These are phyloP conservation scores for Metellina segmentata DNA, from an alignment of 2,888 invertebrate species.

Conservation along the genomic window DNA sequence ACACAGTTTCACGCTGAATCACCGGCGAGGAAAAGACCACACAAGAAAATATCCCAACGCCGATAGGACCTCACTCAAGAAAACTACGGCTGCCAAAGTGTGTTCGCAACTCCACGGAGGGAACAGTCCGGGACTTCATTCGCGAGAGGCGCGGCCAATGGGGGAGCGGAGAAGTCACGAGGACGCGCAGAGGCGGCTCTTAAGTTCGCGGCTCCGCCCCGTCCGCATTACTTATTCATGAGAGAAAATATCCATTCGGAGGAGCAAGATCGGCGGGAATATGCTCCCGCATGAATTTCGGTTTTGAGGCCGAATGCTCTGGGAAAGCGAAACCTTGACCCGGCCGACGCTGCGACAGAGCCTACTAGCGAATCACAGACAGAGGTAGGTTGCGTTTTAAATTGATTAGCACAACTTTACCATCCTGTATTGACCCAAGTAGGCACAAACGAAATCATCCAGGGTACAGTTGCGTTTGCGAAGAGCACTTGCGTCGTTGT, in stretches of 20 bases:
- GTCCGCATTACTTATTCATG: slow-evolving; percentile 73
- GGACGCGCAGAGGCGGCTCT: slow-evolving; percentile 31
- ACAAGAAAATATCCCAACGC: slow-evolving; percentile 43
- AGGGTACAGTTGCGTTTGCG: too few species aligned
- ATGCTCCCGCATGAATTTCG: slow-evolving; percentile 55
- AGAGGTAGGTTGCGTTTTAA: slow-evolving; percentile 59
- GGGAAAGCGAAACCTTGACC: slow-evolving; percentile 45
- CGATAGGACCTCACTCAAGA: slow-evolving; percentile 31
- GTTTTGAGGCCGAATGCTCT: slow-evolving; percentile 43
- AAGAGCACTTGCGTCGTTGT: too few species aligned
- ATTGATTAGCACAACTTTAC: slow-evolving; percentile 42
- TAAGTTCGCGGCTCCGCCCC: slow-evolving; percentile 63
- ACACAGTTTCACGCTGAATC: slow-evolving; percentile 49
- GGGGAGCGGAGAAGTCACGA: slow-evolving; percentile 16
- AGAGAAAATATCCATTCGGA: slow-evolving; percentile 54
- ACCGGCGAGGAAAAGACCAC: slow-evolving; percentile 1
- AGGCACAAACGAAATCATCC: neutral
- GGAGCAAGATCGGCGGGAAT: slow-evolving; percentile 36
- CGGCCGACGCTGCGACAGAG: slow-evolving; percentile 31
- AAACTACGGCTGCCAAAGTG: slow-evolving; percentile 24
- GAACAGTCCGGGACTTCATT: slow-evolving; percentile 61
- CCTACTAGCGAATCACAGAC: slow-evolving; percentile 38
- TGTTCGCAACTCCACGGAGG: slow-evolving; percentile 29
- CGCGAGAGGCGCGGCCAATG: slow-evolving; percentile 63
- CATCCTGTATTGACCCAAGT: neutral